Evolutionary conservation across 2,888 invertebrate genomes (phyloP).

Genomic region (Blastobasis lacticolella): DNA sequence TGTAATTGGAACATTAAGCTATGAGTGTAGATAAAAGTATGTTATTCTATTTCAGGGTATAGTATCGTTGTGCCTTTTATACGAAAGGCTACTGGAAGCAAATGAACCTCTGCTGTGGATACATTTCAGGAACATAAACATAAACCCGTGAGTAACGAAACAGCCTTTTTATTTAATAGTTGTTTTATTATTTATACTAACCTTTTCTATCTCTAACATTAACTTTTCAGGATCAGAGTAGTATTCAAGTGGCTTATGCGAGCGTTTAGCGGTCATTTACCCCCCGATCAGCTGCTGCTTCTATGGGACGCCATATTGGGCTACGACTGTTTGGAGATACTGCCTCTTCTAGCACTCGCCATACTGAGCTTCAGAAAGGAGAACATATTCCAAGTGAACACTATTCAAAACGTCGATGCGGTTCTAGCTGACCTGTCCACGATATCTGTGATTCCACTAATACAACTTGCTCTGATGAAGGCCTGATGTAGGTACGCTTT

Average conservation of each 20-base stretch:
- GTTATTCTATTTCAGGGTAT: conserved; percentile 78
- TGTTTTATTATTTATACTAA: no score
- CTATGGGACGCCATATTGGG: conserved; percentile 94
- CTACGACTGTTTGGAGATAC: conserved; percentile 92
- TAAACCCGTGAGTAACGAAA: conserved; percentile 88
- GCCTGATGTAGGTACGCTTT: conserved; percentile 23
- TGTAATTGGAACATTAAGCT: no score
- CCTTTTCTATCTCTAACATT: no score
- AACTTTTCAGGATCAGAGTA: conserved; percentile 80
- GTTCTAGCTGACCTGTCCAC: conserved; percentile 91
- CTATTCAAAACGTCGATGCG: conserved; percentile 87
- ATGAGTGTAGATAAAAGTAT: background rate
- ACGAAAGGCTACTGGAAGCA: conserved; percentile 91
- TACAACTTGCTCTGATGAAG: conserved; percentile 85
- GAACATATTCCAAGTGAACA: conserved; percentile 83
- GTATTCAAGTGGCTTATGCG: conserved; percentile 98
- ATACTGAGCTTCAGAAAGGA: conserved; percentile 90
- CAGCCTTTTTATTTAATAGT: background rate
- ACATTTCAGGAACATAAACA: conserved; percentile 89
- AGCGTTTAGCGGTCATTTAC: conserved; percentile 95
- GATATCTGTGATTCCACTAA: conserved; percentile 86
- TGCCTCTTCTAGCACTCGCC: conserved; percentile 88
- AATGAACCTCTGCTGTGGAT: conserved; percentile 93
- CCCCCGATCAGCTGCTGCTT: conserved; percentile 91
- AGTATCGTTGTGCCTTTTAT: conserved; percentile 89